Conservation (phyloP, 2,113 vertebrate species). For the Thalassarche chlororhynchos region DNA sequence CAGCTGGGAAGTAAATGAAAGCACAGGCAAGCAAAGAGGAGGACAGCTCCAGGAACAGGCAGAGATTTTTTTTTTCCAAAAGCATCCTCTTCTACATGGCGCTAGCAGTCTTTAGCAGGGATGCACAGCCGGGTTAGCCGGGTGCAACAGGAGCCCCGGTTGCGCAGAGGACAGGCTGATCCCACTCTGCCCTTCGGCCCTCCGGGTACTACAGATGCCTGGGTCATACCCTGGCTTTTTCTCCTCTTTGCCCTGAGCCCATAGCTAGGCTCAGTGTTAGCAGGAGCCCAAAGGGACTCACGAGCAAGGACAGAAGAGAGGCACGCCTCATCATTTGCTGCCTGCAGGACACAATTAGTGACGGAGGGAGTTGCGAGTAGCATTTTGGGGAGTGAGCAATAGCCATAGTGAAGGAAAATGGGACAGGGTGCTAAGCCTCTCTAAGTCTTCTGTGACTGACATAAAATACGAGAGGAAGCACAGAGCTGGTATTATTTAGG, state of each 20-base stretch:
- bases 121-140: background rate
- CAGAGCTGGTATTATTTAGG: background rate
- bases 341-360: background rate
- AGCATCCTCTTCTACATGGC: accelerated
- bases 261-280: background rate
- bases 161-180: background rate
- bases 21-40: background rate
- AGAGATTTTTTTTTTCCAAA: background rate
- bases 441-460: background rate
- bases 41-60: background rate
- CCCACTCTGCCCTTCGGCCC: background rate
- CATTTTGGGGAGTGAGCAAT: background rate
- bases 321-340: background rate
- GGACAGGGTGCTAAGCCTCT: background rate
- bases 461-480: background rate
- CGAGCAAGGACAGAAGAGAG: background rate
- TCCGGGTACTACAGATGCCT: accelerated
- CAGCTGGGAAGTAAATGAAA: background rate
- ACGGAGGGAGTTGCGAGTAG: accelerated
- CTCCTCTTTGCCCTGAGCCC: background rate
- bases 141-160: no score
- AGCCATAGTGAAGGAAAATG: accelerated
- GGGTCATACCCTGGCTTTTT: no score
- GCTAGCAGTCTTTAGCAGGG: background rate
- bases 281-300: background rate